phyloP scores from a whole-genome alignment of 2,888 invertebrate genomes.

The Melangyna quadrimaculata region DNA sequence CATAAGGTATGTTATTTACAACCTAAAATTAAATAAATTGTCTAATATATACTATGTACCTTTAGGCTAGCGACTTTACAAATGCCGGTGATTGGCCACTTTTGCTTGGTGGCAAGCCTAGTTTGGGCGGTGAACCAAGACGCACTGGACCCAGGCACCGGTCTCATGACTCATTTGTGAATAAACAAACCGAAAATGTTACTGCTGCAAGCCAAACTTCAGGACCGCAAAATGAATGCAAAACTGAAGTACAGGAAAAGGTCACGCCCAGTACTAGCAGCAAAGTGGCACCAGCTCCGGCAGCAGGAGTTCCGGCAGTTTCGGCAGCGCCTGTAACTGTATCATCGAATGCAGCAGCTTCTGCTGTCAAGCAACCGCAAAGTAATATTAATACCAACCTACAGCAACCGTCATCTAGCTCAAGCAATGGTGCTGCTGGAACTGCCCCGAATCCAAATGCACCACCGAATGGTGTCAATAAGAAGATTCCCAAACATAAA shows the following conservation, averaged over 20 bases:
- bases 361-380: conserved; percentile 50
- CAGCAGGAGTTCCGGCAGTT: conserved; percentile 48
- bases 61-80: conserved; percentile 91
- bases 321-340: conserved; percentile 55
- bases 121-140: conserved; percentile 80
- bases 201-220: conserved; percentile 16
- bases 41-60: not conserved
- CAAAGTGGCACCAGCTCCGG: conserved; percentile 55
- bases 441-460: conserved; percentile 31
- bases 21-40: not conserved
- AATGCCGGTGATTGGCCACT: conserved; percentile 97
- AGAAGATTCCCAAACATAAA: conserved; percentile 85
- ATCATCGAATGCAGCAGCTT: conserved; percentile 61
- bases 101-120: conserved; percentile 85
- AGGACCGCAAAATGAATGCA: conserved; percentile 23
- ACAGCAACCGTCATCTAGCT: conserved; percentile 70
- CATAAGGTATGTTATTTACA: conserved; percentile 82
- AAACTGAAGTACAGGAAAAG: conserved; percentile 41
- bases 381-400: conserved; percentile 12
- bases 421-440: conserved; percentile 74
- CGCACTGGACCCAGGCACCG: conserved; percentile 76
- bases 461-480: conserved; percentile 75
- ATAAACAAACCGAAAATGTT: conserved; percentile 28
- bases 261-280: conserved; percentile 61
- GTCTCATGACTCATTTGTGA: conserved; percentile 53